Evolutionary conservation across 2,888 invertebrate species (phyloP).

Genomic region (Scaptomyza tumidula): DNA sequence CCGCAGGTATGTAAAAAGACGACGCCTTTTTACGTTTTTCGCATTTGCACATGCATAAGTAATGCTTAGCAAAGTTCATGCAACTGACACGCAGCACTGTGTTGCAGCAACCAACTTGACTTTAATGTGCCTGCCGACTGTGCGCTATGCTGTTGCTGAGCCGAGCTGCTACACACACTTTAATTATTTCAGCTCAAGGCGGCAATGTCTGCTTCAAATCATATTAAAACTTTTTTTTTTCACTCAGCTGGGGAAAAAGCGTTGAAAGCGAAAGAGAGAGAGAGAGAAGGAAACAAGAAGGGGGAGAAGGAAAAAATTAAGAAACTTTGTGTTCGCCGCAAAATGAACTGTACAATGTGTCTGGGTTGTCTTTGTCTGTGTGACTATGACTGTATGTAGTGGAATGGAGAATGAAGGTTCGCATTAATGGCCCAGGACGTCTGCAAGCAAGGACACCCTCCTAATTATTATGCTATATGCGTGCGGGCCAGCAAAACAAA

Average conservation of each 20-base stretch:
- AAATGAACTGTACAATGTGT: slow-evolving; percentile 73
- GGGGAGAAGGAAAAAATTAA: slow-evolving; percentile 60
- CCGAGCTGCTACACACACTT: slow-evolving; percentile 38
- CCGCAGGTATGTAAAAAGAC: background rate
- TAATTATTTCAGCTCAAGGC: slow-evolving; percentile 66
- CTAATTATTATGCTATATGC: slow-evolving; percentile 80
- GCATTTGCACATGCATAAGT: slow-evolving; percentile 67
- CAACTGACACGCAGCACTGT: slow-evolving; percentile 48
- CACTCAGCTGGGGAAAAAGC: slow-evolving; percentile 20
- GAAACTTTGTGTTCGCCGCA: slow-evolving; percentile 73
- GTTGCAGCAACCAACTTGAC: slow-evolving; percentile 30
- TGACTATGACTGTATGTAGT: slow-evolving; percentile 32
- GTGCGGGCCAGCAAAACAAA: slow-evolving; percentile 72
- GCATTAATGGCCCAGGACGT: slow-evolving; percentile 67
- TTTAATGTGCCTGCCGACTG: slow-evolving; percentile 52
- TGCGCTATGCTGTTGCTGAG: background rate
- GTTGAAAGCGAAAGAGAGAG: background rate
- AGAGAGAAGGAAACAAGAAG: background rate
- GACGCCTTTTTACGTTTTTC: slow-evolving; percentile 22
- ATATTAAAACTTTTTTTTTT: slow-evolving; percentile 70
- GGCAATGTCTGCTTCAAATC: slow-evolving; percentile 70
- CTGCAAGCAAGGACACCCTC: slow-evolving; percentile 65
- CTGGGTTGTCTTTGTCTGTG: slow-evolving; percentile 54
- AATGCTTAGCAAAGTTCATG: slow-evolving; percentile 70
- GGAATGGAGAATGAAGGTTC: slow-evolving; percentile 8